These are phyloP conservation scores for Ganaspis brasiliensis DNA, from an alignment of 2,888 invertebrate genomes.

Conservation along the genomic window DNA sequence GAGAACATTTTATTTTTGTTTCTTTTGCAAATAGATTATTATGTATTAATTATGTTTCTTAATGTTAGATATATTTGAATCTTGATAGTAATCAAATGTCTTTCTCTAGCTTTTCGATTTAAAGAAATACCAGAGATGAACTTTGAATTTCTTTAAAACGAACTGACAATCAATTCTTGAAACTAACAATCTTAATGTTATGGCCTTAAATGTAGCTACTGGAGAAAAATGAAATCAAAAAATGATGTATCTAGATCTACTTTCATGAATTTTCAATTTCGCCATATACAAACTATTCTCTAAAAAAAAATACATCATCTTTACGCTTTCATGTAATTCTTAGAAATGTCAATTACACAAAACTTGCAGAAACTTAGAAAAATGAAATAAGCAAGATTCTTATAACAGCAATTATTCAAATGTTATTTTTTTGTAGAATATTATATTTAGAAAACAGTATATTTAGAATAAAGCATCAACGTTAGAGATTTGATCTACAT, in stretches of 20 bases:
- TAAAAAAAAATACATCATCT: not conserved
- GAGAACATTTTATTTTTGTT: constrained; percentile 13
- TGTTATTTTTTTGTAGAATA: constrained; percentile 37
- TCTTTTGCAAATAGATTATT: not conserved
- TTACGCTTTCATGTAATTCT: constrained; percentile 4
- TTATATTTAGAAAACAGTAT: constrained; percentile 9
- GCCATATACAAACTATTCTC: not conserved
- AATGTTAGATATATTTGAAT: constrained; percentile 37
- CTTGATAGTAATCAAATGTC: constrained; percentile 11
- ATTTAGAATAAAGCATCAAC: constrained; percentile 19
- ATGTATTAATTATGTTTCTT: constrained; percentile 14
- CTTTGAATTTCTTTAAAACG: not conserved
- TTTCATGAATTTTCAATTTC: constrained; percentile 12
- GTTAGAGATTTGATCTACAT: constrained; percentile 36
- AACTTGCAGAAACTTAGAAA: not conserved
- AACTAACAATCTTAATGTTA: constrained; percentile 36
- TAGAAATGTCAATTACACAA: constrained; percentile 37
- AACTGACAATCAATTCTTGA: not conserved
- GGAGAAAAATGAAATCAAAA: constrained; percentile 4
- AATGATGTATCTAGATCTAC: not conserved
- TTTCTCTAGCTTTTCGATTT: constrained; percentile 21
- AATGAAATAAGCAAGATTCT: constrained; percentile 12
- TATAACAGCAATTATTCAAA: constrained; percentile 27
- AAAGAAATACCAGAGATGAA: not conserved
- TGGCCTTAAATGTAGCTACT: constrained; percentile 39